Percentiles rank a stretch among this genome's conserved stretches.
These are phyloP conservation scores for Lophius americanus DNA, from an alignment of 2,797 vertebrate species.

Conservation along the genomic window DNA sequence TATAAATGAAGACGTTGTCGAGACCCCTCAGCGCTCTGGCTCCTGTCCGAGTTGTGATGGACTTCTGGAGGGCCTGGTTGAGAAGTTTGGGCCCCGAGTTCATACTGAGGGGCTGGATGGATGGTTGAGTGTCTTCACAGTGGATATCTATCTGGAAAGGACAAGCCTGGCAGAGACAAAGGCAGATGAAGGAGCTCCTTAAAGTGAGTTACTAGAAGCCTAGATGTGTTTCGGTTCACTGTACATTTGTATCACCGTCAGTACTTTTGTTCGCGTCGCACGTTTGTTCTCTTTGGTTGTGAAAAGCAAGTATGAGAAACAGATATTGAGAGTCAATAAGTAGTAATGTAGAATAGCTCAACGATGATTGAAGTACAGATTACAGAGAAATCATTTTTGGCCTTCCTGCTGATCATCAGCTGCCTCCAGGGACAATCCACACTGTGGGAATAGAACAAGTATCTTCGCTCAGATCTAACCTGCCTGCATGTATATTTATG, in stretches of 20 bases:
- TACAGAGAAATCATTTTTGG: too few species aligned
- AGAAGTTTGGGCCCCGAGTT: conserved; percentile 84
- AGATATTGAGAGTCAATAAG: too few species aligned
- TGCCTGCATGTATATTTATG: too few species aligned
- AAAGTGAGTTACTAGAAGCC: background rate
- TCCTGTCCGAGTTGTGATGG: conserved; percentile 81
- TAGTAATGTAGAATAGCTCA: too few species aligned
- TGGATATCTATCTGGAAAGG: conserved; percentile 87
- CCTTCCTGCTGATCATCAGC: too few species aligned
- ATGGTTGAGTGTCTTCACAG: conserved; percentile 83
- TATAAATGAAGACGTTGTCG: conserved; percentile 85
- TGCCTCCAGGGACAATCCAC: too few species aligned
- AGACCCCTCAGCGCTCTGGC: conserved; percentile 82
- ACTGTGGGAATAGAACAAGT: too few species aligned
- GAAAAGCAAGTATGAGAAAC: too few species aligned
- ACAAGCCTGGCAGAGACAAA: conserved; percentile 82
- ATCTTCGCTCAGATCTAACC: too few species aligned
- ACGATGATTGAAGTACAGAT: too few species aligned
- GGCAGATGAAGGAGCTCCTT: background rate
- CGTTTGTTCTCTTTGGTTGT: too few species aligned
- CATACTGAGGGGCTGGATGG: conserved; percentile 81
- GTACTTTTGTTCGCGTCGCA: background rate
- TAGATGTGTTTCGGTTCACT: background rate
- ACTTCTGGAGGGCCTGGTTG: conserved; percentile 86
- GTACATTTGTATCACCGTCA: background rate